These are phyloP conservation scores for Isichthys henryi DNA, from an alignment of 2,113 vertebrate species.

Conservation along the genomic window DNA sequence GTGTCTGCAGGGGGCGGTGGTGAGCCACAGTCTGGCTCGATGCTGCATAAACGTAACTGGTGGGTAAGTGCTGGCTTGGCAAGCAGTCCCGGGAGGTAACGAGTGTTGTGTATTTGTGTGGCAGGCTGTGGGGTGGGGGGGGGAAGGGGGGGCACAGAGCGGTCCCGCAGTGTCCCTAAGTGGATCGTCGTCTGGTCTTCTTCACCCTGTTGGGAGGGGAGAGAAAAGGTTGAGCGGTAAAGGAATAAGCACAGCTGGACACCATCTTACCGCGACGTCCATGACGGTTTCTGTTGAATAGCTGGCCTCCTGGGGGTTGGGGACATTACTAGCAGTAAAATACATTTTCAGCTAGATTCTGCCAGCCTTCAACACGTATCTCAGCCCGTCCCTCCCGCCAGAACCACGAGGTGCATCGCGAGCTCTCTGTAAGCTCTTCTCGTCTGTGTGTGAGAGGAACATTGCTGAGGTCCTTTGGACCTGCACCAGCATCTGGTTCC, in stretches of 20 bases:
- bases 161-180: conserved; percentile 13
- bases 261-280: not conserved
- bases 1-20: conserved; percentile 23
- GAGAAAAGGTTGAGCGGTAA: not conserved
- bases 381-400: not conserved
- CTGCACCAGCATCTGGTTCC: not conserved
- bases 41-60: conserved; percentile 25
- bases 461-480: not conserved
- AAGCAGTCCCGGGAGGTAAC: conserved; percentile 50
- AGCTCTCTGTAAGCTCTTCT: not conserved
- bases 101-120: conserved; percentile 41
- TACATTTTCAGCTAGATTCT: not conserved
- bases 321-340: not conserved
- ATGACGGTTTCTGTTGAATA: not conserved
- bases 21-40: conserved; percentile 16
- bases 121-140: conserved; percentile 26
- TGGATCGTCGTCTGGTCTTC: conserved; percentile 44
- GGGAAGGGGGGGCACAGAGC: conserved; percentile 33
- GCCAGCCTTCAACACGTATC: not conserved
- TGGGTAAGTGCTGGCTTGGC: conserved; percentile 56
- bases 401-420: not conserved
- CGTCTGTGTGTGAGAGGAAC: not conserved
- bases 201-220: conserved; percentile 32
- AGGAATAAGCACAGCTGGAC: not conserved
- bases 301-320: not conserved